phyloP scores from a whole-genome alignment of 2,113 vertebrate genomes.

The Elaphurus davidianus region DNA sequence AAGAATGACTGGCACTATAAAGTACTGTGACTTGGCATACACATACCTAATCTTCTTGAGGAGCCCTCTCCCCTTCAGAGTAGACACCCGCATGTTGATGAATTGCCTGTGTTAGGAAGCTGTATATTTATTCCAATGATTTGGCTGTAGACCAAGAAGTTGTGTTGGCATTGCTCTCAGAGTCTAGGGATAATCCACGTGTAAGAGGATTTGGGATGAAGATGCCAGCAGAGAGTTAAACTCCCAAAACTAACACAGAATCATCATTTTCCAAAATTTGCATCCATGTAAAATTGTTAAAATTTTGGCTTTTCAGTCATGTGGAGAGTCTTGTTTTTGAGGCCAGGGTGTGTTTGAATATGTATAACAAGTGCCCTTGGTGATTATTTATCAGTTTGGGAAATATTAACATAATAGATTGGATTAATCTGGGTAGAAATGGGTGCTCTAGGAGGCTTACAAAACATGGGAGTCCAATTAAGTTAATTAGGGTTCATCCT shows the following conservation, averaged over 20 bases:
- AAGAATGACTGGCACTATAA: background rate
- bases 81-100: background rate
- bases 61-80: background rate
- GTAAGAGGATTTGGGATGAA: conserved; percentile 57
- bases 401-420: conserved; percentile 18
- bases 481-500: conserved; percentile 32
- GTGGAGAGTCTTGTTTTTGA: background rate
- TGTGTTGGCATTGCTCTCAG: conserved; percentile 6
- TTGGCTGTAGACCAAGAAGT: background rate
- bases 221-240: conserved; percentile 31
- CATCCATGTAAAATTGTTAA: background rate
- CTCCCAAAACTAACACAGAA: conserved; percentile 37
- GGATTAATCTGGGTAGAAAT: conserved; percentile 45
- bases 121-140: background rate
- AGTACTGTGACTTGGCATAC: background rate
- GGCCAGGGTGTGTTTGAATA: background rate
- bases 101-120: background rate
- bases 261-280: conserved; percentile 36
- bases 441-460: conserved; percentile 23
- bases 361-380: background rate
- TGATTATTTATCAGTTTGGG: conserved; percentile 28
- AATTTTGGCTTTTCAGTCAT: background rate
- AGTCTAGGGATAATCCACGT: conserved; percentile 27
- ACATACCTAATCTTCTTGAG: background rate
- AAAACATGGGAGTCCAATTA: conserved; percentile 51